These are phyloP conservation scores for Tapirus terrestris DNA, from an alignment of 2,113 vertebrate genomes.

Conservation along the genomic window DNA sequence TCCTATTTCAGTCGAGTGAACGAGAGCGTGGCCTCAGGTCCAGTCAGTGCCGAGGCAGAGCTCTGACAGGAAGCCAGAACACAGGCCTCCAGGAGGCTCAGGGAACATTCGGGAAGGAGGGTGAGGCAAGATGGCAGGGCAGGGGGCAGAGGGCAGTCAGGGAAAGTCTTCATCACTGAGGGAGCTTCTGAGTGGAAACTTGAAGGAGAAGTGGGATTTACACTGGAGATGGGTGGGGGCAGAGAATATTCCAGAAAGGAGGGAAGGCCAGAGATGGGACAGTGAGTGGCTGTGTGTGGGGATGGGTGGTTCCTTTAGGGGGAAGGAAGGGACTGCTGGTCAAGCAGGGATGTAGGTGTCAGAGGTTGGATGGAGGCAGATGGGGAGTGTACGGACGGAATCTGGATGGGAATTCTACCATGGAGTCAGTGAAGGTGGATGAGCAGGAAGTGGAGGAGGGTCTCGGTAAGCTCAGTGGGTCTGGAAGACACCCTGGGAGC, in stretches of 20 bases:
- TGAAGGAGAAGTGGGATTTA: background rate
- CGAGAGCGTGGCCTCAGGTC: background rate
- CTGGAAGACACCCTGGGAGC: background rate
- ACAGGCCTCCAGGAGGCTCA: background rate
- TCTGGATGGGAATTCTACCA: fast-evolving
- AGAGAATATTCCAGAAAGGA: background rate
- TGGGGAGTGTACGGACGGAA: no score
- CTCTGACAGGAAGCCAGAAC: background rate
- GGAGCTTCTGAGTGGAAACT: background rate
- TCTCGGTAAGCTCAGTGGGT: no score
- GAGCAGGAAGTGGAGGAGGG: background rate
- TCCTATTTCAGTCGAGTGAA: background rate
- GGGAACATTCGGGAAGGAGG: fast-evolving
- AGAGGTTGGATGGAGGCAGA: background rate
- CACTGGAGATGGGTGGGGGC: background rate
- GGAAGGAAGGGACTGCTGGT: background rate
- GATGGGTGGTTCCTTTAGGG: background rate
- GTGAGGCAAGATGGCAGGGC: fast-evolving
- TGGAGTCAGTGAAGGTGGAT: background rate
- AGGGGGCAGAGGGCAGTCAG: background rate
- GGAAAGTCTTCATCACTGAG: background rate
- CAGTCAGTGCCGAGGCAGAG: background rate
- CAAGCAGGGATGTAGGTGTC: background rate
- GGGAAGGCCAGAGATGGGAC: background rate
- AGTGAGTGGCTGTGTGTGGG: background rate